Base-by-base conservation (phyloP, 2,113 vertebrate genomes). In the Sinocyclocheilus grahami region DNA sequence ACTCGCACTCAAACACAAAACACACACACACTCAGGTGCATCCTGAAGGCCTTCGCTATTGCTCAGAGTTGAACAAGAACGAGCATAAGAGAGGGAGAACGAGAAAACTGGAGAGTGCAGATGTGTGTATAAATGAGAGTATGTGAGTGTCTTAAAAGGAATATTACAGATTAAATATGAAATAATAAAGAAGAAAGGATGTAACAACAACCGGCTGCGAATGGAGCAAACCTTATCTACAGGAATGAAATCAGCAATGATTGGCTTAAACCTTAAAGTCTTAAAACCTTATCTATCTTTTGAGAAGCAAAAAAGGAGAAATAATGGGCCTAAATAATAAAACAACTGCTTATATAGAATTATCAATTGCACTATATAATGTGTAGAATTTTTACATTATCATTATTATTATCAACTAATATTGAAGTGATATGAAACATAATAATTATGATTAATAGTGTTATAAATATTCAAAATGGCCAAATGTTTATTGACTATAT, bases 41-140 rank as follows among this genome's bases (percentile, higher is more conserved):
- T 78, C 78, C 11, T 37, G 81, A 82, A 82, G 63, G 63, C 63
- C 63, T n/a, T 30, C 9, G 27, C 65, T 33, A 55, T 71, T 69
- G 46, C 80, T 82, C 63, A 53, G 46, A 51, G 65, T 4, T 53
- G 27, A 53, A 22, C 24, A 82, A 16, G 8, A 65, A 82, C 14
- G 22, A 63, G 60, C 37, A 12, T 5, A 27, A 24, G 6, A 48
- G 62, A 48, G 24, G 24, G 24, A 82, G 42, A 69, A 48, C 3
- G 42, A 67, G 9, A 46, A 30, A 75, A 51, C 20, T 42, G 72
- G 33, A 63, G 58, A 80, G 10, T 2, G 11, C 22, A 18, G 20
- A 69, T 82, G 39, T 46, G 58, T 63, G 9, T n/a, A 30, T 30
- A 85, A 69, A 51, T 72, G 53, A 82, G 30, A 79, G n/a, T 60